Percentiles rank a stretch among this genome's conserved stretches.
Evolutionary conservation across 2,888 invertebrate species (phyloP).

Genomic region (Pristionchus fissidentatus): DNA sequence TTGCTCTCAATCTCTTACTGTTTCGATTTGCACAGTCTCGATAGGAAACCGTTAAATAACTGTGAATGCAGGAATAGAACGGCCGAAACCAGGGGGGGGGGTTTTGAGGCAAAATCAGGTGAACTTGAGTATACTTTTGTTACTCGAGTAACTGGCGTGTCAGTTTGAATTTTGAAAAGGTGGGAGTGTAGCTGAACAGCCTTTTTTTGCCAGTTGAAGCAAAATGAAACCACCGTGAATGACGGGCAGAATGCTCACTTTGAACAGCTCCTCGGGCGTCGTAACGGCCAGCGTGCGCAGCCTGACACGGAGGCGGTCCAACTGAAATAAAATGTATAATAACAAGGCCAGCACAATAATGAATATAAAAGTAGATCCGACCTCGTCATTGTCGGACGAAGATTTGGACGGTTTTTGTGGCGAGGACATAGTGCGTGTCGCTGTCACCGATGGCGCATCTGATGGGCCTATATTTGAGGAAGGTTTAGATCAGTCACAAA

Average conservation of each 20-base stretch:
- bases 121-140: too few relatives aligned
- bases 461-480: neutral
- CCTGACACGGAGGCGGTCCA: neutral
- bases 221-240: too few relatives aligned
- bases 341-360: neutral
- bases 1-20: too few relatives aligned
- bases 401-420: neutral
- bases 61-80: too few relatives aligned
- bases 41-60: too few relatives aligned
- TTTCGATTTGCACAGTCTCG: too few relatives aligned
- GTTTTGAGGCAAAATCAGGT: too few relatives aligned
- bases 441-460: slow-evolving; percentile 9
- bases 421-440: neutral
- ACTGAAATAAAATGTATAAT: neutral
- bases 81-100: too few relatives aligned
- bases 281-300: neutral
- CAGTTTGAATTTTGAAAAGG: too few relatives aligned
- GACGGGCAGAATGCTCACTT: neutral
- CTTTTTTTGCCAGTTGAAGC: too few relatives aligned
- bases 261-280: neutral
- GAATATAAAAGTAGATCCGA: neutral
- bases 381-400: slow-evolving; percentile 22
- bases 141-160: too few relatives aligned
- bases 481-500: neutral
- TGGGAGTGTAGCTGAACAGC: too few relatives aligned